A percentile compares a stretch with the other conserved stretches of the same genome.
Conservation (phyloP, 2,113 vertebrate genomes). For the Tringa solitaria region DNA sequence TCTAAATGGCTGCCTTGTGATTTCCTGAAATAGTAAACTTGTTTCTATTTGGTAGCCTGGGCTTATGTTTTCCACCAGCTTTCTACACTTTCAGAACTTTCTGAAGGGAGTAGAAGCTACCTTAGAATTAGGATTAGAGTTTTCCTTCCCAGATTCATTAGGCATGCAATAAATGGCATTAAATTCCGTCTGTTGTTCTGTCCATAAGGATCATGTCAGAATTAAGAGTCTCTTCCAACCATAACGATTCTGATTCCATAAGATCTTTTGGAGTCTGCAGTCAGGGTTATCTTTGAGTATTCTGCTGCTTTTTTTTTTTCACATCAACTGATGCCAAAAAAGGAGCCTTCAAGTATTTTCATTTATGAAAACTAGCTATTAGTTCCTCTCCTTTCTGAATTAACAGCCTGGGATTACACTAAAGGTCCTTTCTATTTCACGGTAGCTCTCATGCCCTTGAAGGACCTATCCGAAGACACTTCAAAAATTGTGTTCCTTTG, state of each 20-base stretch:
- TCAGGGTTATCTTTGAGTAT: background rate
- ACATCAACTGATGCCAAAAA: background rate
- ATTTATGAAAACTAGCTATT: background rate
- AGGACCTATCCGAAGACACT: background rate
- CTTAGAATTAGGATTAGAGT: background rate
- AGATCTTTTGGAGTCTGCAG: background rate
- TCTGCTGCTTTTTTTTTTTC: background rate
- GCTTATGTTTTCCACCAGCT: background rate
- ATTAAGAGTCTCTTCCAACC: background rate
- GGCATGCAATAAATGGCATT: background rate
- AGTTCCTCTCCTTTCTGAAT: background rate
- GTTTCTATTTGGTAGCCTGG: background rate
- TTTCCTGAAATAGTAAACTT: background rate
- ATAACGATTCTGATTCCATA: background rate
- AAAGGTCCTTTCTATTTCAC: background rate
- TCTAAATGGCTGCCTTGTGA: background rate
- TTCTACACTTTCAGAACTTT: background rate
- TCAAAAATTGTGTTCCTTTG: background rate
- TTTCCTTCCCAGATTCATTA: background rate
- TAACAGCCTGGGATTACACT: background rate
- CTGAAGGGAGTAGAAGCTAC: background rate
- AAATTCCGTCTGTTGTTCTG: background rate
- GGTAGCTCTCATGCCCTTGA: background rate
- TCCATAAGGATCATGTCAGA: background rate
- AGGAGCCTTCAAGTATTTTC: background rate